Percentiles rank a stretch among this genome's conserved stretches.
These are phyloP conservation scores for Melanotaenia parkinsoni DNA, from an alignment of 2,797 vertebrate species.

Conservation along the genomic window DNA sequence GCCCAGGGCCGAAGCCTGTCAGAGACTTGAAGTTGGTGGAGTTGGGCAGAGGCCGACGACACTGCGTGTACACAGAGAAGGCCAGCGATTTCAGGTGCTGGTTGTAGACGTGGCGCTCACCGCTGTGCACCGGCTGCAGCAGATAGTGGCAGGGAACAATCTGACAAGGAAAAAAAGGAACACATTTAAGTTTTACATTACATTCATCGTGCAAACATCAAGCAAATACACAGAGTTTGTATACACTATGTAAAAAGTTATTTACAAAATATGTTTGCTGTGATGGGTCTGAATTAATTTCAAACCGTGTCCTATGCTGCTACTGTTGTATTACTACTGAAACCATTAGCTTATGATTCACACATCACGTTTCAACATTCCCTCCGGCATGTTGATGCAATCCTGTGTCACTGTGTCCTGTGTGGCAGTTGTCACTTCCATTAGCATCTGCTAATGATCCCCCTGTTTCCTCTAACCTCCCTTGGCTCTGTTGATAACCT, in stretches of 20 bases:
- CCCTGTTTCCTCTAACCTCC: conserved; percentile 43
- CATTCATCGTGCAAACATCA: neutral
- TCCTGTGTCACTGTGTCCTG: conserved; percentile 44
- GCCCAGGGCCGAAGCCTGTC: conserved; percentile 96
- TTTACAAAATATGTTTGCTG: neutral
- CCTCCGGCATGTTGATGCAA: conserved; percentile 60
- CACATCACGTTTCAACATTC: conserved; percentile 33
- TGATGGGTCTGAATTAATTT: neutral
- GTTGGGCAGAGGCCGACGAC: conserved; percentile 92
- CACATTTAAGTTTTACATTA: neutral
- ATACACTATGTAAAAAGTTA: neutral
- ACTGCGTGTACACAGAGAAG: conserved; percentile 98
- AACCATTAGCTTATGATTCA: conserved; percentile 36
- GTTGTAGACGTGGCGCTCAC: conserved; percentile 92
- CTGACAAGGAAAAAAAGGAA: conserved; percentile 70
- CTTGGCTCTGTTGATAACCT: conserved; percentile 27
- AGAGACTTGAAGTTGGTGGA: conserved; percentile 98
- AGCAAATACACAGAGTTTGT: neutral
- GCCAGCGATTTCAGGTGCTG: conserved; percentile 98
- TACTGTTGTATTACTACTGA: conserved; percentile 2
- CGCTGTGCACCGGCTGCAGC: conserved; percentile 94
- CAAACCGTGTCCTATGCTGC: neutral
- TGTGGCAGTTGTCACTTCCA: conserved; percentile 42
- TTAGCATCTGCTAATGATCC: conserved; percentile 60
- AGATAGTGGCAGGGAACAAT: conserved; percentile 98